Percentiles rank a stretch among this genome's conserved stretches.
phyloP scores from a whole-genome alignment of 2,797 vertebrate genomes.

The Sebastes itinus region DNA sequence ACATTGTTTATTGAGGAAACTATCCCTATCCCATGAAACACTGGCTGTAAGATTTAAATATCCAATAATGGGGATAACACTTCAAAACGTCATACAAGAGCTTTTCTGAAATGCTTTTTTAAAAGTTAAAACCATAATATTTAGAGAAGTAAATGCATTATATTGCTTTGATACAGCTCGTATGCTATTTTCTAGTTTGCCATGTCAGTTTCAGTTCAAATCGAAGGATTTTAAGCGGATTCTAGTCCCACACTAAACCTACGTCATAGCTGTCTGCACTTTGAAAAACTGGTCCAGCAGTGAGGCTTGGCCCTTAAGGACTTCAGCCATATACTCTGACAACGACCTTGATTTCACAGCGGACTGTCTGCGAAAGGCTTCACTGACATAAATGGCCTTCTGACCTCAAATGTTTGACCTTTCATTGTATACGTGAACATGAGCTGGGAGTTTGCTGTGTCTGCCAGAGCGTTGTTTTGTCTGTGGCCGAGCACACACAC shows the following conservation, averaged over 20 bases:
- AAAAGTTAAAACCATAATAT: background rate
- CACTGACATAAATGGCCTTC: constrained; percentile 53
- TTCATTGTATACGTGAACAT: constrained; percentile 53
- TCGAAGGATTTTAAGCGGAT: background rate
- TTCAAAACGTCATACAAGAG: background rate
- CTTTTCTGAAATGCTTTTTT: background rate
- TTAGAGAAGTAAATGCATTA: background rate
- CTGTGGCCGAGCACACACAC: constrained; percentile 64
- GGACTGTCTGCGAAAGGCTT: constrained; percentile 14
- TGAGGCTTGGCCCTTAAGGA: constrained; percentile 19
- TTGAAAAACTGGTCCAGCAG: background rate
- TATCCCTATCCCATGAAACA: constrained; percentile 48
- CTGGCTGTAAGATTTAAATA: constrained; percentile 32
- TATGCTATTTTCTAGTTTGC: background rate
- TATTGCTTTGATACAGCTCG: background rate
- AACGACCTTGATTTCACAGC: constrained; percentile 40
- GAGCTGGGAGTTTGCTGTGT: constrained; percentile 50
- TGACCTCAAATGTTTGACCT: constrained; percentile 51
- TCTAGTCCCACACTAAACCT: background rate
- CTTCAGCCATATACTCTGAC: background rate
- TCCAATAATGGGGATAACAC: background rate
- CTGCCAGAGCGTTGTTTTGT: constrained; percentile 73
- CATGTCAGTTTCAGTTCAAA: background rate
- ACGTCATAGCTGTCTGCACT: constrained; percentile 36
- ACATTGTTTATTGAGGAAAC: constrained; percentile 63